These are phyloP conservation scores for Cepphus grylle DNA, from an alignment of 2,113 vertebrate genomes.

Conservation along the genomic window DNA sequence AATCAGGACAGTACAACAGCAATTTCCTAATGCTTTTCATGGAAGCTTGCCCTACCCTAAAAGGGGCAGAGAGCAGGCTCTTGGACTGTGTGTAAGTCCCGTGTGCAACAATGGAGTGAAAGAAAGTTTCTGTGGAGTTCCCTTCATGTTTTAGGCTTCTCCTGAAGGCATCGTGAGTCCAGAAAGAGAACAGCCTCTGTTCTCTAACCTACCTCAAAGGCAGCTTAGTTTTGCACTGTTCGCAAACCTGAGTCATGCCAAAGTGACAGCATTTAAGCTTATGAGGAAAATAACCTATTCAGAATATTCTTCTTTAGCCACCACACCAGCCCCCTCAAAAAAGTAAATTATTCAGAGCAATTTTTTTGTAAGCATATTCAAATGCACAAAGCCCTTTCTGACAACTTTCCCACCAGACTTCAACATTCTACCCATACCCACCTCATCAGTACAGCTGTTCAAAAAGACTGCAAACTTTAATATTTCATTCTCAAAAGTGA, in stretches of 20 bases:
- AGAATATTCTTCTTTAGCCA: not conserved
- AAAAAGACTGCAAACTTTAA: not conserved
- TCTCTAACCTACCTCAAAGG: not conserved
- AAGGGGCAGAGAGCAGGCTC: not conserved
- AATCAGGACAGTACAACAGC: not conserved
- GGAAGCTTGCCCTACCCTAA: not conserved
- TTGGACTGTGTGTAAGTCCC: not conserved
- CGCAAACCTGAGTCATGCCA: not conserved
- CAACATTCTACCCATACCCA: not conserved
- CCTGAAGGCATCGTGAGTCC: not conserved
- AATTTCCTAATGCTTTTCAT: not conserved
- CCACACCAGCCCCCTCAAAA: not conserved
- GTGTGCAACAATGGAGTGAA: not conserved
- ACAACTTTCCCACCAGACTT: not conserved
- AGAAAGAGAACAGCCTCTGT: not conserved
- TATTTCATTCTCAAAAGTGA: not conserved
- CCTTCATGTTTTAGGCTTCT: not conserved
- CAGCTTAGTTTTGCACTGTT: not conserved
- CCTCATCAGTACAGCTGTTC: not conserved
- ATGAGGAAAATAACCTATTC: not conserved
- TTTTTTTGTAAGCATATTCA: not conserved
- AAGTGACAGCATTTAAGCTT: not conserved
- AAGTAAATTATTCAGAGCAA: not conserved
- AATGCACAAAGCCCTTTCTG: not conserved
- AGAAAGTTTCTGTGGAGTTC: not conserved